Evolutionary conservation across 2,888 invertebrate species (phyloP).

Genomic region (Malthinus seriepunctatus): DNA sequence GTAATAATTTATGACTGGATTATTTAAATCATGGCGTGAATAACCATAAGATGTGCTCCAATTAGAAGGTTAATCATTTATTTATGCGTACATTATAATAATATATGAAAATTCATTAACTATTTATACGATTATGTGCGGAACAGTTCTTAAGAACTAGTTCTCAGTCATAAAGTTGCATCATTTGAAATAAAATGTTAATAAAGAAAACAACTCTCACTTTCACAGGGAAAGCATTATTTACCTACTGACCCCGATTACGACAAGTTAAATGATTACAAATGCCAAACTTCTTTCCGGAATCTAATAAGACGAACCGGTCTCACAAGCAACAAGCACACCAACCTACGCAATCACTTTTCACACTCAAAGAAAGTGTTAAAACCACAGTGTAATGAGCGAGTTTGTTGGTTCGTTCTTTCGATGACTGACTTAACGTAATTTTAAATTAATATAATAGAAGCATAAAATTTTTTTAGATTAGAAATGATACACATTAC

Average conservation of each 20-base stretch:
- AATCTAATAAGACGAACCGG: constrained; percentile 9
- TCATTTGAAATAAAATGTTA: constrained; percentile 2
- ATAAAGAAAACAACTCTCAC: constrained; percentile 37
- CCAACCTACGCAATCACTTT: constrained; percentile 15
- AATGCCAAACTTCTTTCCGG: constrained; percentile 28
- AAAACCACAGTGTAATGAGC: constrained; percentile 8
- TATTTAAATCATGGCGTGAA: no score
- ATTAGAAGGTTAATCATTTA: no score
- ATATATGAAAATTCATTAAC: no score
- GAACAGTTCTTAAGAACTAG: constrained; percentile 2
- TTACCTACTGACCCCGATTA: constrained; percentile 27
- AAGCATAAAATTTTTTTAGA: constrained; percentile 3
- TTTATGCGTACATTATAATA: no score
- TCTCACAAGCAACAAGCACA: constrained; percentile 4
- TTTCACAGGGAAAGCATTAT: constrained; percentile 42
- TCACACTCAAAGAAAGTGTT: constrained; percentile 17
- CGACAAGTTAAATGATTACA: constrained; percentile 22
- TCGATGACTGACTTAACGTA: neutral
- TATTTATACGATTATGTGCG: neutral
- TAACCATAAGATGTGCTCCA: no score
- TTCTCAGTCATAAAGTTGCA: constrained; percentile 5
- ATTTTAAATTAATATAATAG: constrained; percentile 2
- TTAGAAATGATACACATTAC: neutral
- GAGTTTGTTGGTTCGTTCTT: neutral
- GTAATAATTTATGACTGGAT: no score